Conservation (phyloP, 2,113 vertebrate genomes). For the Hyperopisus bebe region DNA sequence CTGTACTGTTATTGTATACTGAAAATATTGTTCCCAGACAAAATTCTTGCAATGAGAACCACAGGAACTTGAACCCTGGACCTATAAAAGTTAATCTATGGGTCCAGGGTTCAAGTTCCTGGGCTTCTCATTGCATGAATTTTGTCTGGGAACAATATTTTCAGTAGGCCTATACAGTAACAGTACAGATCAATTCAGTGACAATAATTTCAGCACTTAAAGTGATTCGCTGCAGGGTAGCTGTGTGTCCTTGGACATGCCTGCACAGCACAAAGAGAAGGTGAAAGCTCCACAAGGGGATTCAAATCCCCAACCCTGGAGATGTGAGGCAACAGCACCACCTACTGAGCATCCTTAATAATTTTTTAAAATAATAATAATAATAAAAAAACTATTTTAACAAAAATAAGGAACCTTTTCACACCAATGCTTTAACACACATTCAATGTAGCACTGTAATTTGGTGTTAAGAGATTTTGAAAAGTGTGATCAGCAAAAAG, state of each 20-base stretch:
- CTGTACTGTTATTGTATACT: no score
- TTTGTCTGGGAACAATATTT: no score
- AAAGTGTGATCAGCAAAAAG: neutral
- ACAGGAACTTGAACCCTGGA: no score
- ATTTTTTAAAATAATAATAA: neutral
- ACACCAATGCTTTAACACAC: neutral
- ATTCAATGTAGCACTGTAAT: neutral
- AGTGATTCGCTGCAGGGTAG: no score
- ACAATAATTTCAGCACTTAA: no score
- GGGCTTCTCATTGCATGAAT: no score
- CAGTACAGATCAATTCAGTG: no score
- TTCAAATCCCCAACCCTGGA: neutral
- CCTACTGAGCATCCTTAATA: neutral
- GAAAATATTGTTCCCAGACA: no score
- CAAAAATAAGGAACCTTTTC: neutral
- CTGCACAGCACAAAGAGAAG: neutral
- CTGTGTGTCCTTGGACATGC: neutral
- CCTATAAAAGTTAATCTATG: no score
- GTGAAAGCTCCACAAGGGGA: neutral
- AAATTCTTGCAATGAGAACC: no score
- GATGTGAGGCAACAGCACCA: neutral
- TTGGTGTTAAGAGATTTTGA: neutral
- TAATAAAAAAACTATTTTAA: neutral
- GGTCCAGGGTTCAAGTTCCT: no score
- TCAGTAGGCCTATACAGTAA: no score